Percentiles rank a stretch among this genome's conserved stretches.
phyloP scores from a whole-genome alignment of 2,888 invertebrate genomes.

The Acanthosepion esculentum region DNA sequence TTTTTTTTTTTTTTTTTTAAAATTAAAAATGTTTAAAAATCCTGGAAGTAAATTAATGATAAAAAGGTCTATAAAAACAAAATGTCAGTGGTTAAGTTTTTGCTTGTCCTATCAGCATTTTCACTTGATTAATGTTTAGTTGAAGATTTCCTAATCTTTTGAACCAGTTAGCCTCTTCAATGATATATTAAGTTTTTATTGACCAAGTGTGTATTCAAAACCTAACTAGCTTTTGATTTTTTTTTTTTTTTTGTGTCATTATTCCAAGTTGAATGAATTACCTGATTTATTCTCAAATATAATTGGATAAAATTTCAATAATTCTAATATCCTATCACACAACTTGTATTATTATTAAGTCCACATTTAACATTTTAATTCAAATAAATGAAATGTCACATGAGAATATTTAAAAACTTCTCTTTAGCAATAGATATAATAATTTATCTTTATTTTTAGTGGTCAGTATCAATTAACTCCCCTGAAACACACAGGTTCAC shows the following conservation, averaged over 20 bases:
- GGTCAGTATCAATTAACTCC: not conserved
- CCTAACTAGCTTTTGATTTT: not conserved
- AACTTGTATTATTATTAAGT: not conserved
- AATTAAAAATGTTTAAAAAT: not conserved
- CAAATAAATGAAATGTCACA: too few relatives aligned
- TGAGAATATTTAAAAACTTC: too few relatives aligned
- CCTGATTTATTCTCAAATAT: not conserved
- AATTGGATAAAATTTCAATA: not conserved
- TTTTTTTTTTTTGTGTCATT: not conserved
- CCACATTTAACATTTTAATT: too few relatives aligned
- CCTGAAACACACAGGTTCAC: not conserved
- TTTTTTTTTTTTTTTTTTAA: too few relatives aligned
- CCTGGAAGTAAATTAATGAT: not conserved
- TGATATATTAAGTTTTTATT: not conserved
- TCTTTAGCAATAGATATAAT: too few relatives aligned
- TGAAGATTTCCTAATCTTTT: not conserved
- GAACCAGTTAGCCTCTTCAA: not conserved
- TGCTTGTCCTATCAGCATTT: not conserved
- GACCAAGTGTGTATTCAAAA: not conserved
- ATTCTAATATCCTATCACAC: not conserved
- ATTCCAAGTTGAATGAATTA: not conserved
- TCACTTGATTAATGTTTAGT: not conserved
- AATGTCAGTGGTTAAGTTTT: not conserved
- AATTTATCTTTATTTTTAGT: not conserved
- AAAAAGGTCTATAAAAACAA: not conserved